These are phyloP conservation scores for Antedon mediterranea DNA, from an alignment of 53 echinoderm and acorn worm species.

Conservation along the genomic window DNA sequence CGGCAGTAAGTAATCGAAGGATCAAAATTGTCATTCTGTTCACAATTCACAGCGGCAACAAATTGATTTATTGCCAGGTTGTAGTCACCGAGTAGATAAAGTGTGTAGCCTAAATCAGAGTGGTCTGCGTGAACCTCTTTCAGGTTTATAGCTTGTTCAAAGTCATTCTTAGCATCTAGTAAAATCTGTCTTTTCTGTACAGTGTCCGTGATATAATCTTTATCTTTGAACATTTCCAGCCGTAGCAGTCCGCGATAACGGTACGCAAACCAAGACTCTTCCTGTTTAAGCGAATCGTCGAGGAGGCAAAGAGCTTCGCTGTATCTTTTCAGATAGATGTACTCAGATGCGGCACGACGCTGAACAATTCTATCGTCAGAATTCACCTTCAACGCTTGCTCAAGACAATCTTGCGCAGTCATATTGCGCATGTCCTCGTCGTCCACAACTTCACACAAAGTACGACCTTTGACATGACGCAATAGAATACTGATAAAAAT, in stretches of 20 bases:
- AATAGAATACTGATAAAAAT: conserved; percentile 60
- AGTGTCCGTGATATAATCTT: neutral
- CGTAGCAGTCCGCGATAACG: conserved; percentile 48
- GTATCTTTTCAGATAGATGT: conserved; percentile 29
- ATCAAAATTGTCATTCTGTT: conserved; percentile 54
- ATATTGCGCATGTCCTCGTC: conserved; percentile 13
- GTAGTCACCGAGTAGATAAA: conserved; percentile 37
- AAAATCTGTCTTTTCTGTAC: conserved; percentile 10
- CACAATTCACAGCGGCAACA: conserved; percentile 40
- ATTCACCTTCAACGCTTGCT: conserved; percentile 36
- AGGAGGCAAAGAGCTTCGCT: conserved; percentile 41
- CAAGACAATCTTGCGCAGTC: conserved; percentile 46
- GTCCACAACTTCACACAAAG: conserved; percentile 26
- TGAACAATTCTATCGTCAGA: conserved; percentile 40
- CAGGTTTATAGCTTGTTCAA: conserved; percentile 29
- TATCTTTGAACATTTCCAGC: conserved; percentile 48
- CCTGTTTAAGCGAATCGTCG: conserved; percentile 21
- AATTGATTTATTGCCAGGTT: conserved; percentile 45
- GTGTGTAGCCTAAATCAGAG: conserved; percentile 65
- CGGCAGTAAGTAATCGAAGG: conserved; percentile 43
- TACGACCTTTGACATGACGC: conserved; percentile 18
- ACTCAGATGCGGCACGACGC: conserved; percentile 41
- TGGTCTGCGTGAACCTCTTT: conserved; percentile 65
- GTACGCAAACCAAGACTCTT: conserved; percentile 49
- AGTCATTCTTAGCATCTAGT: conserved; percentile 35